Evolutionary conservation across 23 tunicate genomes (phyloP).

Genomic region (Halocynthia roretzi): DNA sequence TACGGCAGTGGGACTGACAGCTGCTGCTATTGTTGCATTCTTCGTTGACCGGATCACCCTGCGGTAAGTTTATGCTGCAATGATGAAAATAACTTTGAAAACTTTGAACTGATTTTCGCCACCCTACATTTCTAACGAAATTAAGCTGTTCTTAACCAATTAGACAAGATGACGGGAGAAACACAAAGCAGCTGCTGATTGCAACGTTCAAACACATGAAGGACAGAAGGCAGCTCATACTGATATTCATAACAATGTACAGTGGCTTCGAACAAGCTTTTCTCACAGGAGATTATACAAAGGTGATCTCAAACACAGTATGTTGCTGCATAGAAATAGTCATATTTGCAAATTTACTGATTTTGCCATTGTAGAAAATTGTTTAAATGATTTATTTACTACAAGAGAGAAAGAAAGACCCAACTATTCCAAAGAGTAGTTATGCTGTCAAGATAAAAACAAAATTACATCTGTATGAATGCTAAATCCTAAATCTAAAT

Average conservation of each 20-base stretch:
- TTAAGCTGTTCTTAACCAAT: background rate
- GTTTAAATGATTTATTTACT: too few relatives aligned
- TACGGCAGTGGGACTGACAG: slow-evolving; percentile 56
- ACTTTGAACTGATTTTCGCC: background rate
- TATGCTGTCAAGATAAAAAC: too few relatives aligned
- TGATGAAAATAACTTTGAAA: background rate
- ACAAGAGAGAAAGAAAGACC: too few relatives aligned
- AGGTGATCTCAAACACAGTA: slow-evolving; percentile 51
- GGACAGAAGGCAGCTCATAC: slow-evolving; percentile 59
- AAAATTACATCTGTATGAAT: too few relatives aligned
- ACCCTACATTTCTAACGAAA: background rate
- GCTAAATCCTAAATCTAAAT: too few relatives aligned
- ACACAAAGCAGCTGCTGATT: slow-evolving; percentile 31
- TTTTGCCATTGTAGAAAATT: too few relatives aligned
- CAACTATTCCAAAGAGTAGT: too few relatives aligned
- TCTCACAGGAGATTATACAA: slow-evolving; percentile 75
- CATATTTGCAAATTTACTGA: too few relatives aligned
- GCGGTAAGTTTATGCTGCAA: slow-evolving; percentile 34
- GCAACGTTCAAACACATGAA: slow-evolving; percentile 83
- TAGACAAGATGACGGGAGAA: slow-evolving; percentile 47
- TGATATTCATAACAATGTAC: slow-evolving; percentile 88
- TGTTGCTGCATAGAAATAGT: too few relatives aligned
- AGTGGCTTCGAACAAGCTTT: slow-evolving; percentile 95
- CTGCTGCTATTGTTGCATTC: slow-evolving; percentile 47
- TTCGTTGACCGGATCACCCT: slow-evolving; percentile 56